These are phyloP conservation scores for Drosophila equinoxialis DNA, from an alignment of 1,140 invertebrate genomes.

Conservation along the genomic window DNA sequence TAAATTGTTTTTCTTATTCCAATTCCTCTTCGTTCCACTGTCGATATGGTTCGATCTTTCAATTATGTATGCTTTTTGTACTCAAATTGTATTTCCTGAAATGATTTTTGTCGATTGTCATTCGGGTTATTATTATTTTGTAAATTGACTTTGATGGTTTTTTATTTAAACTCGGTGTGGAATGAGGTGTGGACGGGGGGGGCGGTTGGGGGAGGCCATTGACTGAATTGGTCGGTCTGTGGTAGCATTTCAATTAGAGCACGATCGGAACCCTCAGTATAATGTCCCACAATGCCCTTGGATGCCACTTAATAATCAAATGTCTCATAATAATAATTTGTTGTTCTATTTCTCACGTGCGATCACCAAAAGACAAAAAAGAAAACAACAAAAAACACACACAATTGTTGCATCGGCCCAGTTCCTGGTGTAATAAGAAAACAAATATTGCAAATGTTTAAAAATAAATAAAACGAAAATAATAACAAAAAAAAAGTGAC, in stretches of 20 bases:
- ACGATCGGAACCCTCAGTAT: constrained; percentile 14
- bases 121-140: constrained; percentile 37
- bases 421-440: constrained; percentile 33
- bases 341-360: constrained; percentile 70
- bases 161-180: constrained; percentile 66
- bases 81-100: constrained; percentile 61
- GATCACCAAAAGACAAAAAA: constrained; percentile 10
- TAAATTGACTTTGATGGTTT: constrained; percentile 75
- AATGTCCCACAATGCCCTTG: constrained; percentile 27
- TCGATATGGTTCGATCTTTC: not conserved
- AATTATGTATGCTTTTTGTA: not conserved
- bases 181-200: no score
- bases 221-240: constrained; percentile 27
- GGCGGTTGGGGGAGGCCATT: no score
- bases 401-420: constrained; percentile 23
- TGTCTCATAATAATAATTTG: constrained; percentile 59
- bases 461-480: constrained; percentile 23
- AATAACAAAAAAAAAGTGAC: constrained; percentile 15
- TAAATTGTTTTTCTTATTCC: not conserved
- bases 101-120: constrained; percentile 74
- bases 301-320: constrained; percentile 34
- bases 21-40: not conserved
- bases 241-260: constrained; percentile 53
- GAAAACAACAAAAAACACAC: constrained; percentile 20
- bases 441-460: constrained; percentile 18